phyloP scores from a whole-genome alignment of 2,797 vertebrate genomes.

The Gorsachius magnificus region DNA sequence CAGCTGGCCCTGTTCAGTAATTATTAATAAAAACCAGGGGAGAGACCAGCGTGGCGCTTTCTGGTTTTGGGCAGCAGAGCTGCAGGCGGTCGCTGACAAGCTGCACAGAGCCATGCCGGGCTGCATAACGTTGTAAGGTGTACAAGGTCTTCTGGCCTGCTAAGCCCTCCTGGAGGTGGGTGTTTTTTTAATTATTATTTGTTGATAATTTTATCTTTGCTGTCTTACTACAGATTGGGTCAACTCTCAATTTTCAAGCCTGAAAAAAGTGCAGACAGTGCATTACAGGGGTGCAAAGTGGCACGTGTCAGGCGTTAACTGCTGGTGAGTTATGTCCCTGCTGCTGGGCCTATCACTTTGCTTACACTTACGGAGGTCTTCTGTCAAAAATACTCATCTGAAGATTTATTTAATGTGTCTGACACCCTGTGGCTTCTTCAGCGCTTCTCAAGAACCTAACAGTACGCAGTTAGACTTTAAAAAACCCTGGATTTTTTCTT shows the following conservation, averaged over 20 bases:
- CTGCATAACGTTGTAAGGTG: accelerated
- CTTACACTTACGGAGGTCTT: neutral
- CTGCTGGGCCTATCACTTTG: neutral
- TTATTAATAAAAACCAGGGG: neutral
- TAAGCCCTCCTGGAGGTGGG: neutral
- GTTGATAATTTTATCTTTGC: neutral
- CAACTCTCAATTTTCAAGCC: neutral
- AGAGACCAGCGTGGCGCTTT: neutral
- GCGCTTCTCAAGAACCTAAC: neutral
- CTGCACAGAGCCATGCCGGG: accelerated
- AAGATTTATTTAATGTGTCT: neutral
- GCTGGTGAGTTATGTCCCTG: neutral
- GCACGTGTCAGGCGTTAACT: accelerated
- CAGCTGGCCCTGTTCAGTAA: neutral
- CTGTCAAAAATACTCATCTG: neutral
- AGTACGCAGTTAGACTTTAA: neutral
- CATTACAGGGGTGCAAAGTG: neutral
- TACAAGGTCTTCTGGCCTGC: neutral
- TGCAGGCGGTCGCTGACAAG: accelerated
- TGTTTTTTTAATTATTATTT: neutral
- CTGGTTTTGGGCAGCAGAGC: accelerated
- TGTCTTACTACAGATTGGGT: neutral
- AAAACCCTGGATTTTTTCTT: neutral
- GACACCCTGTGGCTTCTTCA: neutral
- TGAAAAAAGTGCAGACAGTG: neutral